Percentiles rank a stretch among this genome's conserved stretches.
These are phyloP conservation scores for Trichogramma dendrolimi DNA, from an alignment of 2,888 invertebrate genomes.

Conservation along the genomic window DNA sequence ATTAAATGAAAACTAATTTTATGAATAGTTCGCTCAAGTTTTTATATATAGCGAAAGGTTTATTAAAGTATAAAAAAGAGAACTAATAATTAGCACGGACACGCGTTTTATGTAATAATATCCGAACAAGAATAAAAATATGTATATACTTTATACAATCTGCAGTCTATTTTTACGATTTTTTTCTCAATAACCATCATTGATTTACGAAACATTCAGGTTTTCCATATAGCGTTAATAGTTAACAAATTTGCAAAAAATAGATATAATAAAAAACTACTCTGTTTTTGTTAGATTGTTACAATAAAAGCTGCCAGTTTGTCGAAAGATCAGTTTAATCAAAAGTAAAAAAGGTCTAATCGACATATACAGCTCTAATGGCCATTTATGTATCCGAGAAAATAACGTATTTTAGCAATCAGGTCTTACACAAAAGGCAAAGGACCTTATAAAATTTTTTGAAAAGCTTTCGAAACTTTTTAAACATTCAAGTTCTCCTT, in stretches of 20 bases:
- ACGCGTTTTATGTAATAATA: slow-evolving; percentile 24
- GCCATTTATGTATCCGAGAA: slow-evolving; percentile 20
- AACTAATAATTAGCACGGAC: slow-evolving; percentile 29
- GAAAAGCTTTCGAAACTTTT: slow-evolving; percentile 7
- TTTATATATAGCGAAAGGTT: slow-evolving; percentile 25
- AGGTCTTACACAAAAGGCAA: slow-evolving; percentile 8
- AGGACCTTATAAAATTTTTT: not conserved
- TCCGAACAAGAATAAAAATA: slow-evolving; percentile 26
- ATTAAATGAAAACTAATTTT: slow-evolving; percentile 25
- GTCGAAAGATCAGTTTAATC: slow-evolving; percentile 25
- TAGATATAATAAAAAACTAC: slow-evolving; percentile 12
- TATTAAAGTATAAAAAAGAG: slow-evolving; percentile 29
- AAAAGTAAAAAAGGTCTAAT: slow-evolving; percentile 28
- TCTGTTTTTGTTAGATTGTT: slow-evolving; percentile 19
- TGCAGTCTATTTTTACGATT: slow-evolving; percentile 26
- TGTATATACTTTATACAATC: slow-evolving; percentile 28
- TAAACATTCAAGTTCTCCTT: slow-evolving; percentile 11
- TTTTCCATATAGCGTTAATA: slow-evolving; percentile 15
- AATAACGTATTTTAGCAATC: slow-evolving; percentile 16
- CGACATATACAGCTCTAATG: slow-evolving; percentile 24
- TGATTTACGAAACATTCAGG: slow-evolving; percentile 17
- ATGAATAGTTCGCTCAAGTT: slow-evolving; percentile 18
- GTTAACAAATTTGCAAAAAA: slow-evolving; percentile 17
- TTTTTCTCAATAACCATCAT: slow-evolving; percentile 20
- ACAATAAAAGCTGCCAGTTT: slow-evolving; percentile 26